Conservation (phyloP, 2,888 invertebrate species). For the Acrobasis consociella region DNA sequence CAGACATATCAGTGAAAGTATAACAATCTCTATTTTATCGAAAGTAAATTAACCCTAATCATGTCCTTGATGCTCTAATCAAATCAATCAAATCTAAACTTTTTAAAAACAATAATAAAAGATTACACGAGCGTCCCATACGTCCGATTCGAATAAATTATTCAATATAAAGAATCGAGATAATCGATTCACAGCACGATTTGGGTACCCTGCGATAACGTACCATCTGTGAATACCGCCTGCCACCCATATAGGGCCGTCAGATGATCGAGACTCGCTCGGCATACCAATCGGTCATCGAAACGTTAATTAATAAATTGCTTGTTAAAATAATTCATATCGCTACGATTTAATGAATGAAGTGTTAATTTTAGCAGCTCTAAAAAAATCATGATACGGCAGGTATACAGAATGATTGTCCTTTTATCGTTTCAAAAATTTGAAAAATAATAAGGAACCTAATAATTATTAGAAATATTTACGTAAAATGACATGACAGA, state of each 20-base stretch:
- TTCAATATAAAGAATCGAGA: slow-evolving; percentile 37
- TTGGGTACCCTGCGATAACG: slow-evolving; percentile 31
- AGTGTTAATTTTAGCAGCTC: not conserved
- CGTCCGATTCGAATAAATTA: slow-evolving; percentile 31
- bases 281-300: slow-evolving; percentile 38
- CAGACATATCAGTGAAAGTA: slow-evolving; percentile 12
- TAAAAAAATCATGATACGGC: too few species aligned
- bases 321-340: not conserved
- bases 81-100: slow-evolving; percentile 3
- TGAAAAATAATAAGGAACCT: too few species aligned
- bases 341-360: not conserved
- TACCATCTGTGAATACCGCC: slow-evolving; percentile 29
- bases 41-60: not conserved
- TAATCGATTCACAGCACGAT: slow-evolving; percentile 42
- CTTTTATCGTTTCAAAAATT: too few species aligned
- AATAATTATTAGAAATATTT: too few species aligned
- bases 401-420: too few species aligned
- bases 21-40: slow-evolving; percentile 11
- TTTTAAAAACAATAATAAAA: slow-evolving; percentile 22
- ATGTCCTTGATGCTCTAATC: slow-evolving; percentile 3
- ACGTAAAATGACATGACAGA: too few species aligned
- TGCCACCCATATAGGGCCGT: slow-evolving; percentile 33
- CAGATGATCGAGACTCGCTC: slow-evolving; percentile 30
- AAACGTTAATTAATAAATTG: slow-evolving; percentile 15
- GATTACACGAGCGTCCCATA: slow-evolving; percentile 12